phyloP scores from a whole-genome alignment of 2,888 invertebrate species.

The Erebia ligea region DNA sequence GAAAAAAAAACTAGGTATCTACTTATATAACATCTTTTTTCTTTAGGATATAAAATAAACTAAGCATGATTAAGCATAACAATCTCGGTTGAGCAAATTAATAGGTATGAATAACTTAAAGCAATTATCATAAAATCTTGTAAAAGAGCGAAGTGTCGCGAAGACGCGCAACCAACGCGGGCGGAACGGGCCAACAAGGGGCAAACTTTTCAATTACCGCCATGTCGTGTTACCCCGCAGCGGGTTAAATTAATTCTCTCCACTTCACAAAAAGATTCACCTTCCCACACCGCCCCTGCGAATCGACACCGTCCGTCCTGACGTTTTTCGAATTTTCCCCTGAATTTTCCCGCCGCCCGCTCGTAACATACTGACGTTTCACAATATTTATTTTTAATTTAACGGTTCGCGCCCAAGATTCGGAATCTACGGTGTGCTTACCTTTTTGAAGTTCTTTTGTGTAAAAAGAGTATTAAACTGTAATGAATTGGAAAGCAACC shows the following conservation, averaged over 20 bases:
- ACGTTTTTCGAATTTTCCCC: conserved; percentile 66
- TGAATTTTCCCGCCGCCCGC: conserved; percentile 59
- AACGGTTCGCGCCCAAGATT: conserved; percentile 75
- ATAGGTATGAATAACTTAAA: conserved; percentile 38
- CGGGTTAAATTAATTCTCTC: conserved; percentile 84
- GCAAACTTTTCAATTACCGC: conserved; percentile 83
- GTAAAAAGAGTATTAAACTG: conserved; percentile 61
- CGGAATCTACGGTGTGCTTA: conserved; percentile 68
- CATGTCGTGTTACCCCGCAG: conserved; percentile 83
- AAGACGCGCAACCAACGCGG: conserved; percentile 51
- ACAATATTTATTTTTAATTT: conserved; percentile 84
- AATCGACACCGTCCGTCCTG: conserved; percentile 67
- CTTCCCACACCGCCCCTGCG: conserved; percentile 66
- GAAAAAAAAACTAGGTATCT: no score
- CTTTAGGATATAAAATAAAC: background rate
- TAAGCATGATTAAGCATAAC: background rate
- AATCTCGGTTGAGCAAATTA: conserved; percentile 29
- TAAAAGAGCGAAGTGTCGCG: conserved; percentile 51
- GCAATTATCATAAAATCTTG: conserved; percentile 53
- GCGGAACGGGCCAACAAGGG: conserved; percentile 69
- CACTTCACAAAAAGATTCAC: conserved; percentile 83
- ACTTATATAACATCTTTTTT: no score
- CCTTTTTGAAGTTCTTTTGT: conserved; percentile 73
- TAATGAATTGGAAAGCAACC: conserved; percentile 58
- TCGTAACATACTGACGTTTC: conserved; percentile 82